Base-by-base conservation (phyloP, 1,140 invertebrate genomes). In the Sycophaga agraensis region DNA sequence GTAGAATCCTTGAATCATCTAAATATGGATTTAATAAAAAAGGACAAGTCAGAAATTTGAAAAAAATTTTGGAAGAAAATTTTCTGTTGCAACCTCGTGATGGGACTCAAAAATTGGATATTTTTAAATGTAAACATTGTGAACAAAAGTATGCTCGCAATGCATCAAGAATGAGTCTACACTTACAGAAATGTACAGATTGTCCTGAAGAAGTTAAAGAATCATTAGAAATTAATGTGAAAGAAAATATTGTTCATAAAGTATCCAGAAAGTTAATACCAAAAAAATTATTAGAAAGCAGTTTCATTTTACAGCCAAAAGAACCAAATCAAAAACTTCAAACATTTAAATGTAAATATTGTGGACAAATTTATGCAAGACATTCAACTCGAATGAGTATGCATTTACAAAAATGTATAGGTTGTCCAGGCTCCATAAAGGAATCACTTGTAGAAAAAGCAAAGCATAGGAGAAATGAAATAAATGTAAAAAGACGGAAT, bases 261-360 rank as follows among this genome's bases (percentile, higher is more conserved):
- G 60, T 63, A 22, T 50, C 53, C 1, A 57, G 61, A 21, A 50
- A 50, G 8, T 58, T 63, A 14, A 63, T 63, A 21, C 61, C 63
- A 12, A 64, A 64, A 54, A 54, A 64, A 49, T 45, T 64, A 42
- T 28, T 64, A 14, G 62, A 64, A 34, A 59, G 19, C 14, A 59
- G 62, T 54, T 64, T 64, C 28, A 59, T 64, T 35, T 40, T 64
- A 14, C 55, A 64, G 7, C 62, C 62, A 48, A 58, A 58, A 14
- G 62, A 64, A 46, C 58, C 64, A 6, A 60, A 65, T 53, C 58
- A 65, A 48, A 65, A 65, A 28, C 51, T 65, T 5, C 64, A 65
- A 24, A 61, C 58, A 24, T 61, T 61, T 19, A 65, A 65, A 40
- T 65, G 64, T 51, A 65, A 58, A 62, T 65, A 61, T 50, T 65